Evolutionary conservation across 1,140 invertebrate species (phyloP), one percentile per base, ranked within the genome.

Genomic region (Muscidifurax raptorellus): DNA sequence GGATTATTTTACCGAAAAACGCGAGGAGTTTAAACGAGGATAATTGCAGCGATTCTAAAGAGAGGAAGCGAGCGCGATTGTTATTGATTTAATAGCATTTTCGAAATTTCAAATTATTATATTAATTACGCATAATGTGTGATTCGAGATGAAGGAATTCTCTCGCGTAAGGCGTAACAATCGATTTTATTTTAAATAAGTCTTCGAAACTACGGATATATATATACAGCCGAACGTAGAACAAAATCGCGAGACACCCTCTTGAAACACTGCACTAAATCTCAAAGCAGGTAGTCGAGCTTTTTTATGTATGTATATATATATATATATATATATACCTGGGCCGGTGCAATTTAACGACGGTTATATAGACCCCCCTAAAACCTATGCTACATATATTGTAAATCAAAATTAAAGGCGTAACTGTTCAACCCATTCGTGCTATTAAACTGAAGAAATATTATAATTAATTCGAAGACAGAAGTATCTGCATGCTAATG

Each of bases 361-460:
- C 59, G 44, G 30, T 75, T 82, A 15, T 13, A 66, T 75, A 82
- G 9, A n/a, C 32, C 32, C 10, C 28, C 40, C 59, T 27, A 82
- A 44, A 76, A 47, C 9, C 25, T 30, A 69, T 64, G 15, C 30
- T n/a, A n/a, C n/a, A n/a, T n/a, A n/a, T n/a, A 82, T 15, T 82
- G 28, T 76, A 76, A 82, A 82, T 76, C 59, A 82, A 30, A 76
- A 76, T 82, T 64, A 66, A 76, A 82, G 47, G 27, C 66, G 22
- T 74, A 64, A 76, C 52, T 27, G 32, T 28, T 44, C 27, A 9
- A 66, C 64, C 10, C 64, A 76, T 82, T 7, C 22, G 28, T 18
- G 52, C 30, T n/a, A 47, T 76, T 82, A 76, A 36, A 82, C 25
- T 1, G 18, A 52, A 66, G 30, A 27, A 75, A 66, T n/a, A n/a